Conservation (phyloP, 1,140 invertebrate genomes). For the Probaryconus sp. region DNA sequence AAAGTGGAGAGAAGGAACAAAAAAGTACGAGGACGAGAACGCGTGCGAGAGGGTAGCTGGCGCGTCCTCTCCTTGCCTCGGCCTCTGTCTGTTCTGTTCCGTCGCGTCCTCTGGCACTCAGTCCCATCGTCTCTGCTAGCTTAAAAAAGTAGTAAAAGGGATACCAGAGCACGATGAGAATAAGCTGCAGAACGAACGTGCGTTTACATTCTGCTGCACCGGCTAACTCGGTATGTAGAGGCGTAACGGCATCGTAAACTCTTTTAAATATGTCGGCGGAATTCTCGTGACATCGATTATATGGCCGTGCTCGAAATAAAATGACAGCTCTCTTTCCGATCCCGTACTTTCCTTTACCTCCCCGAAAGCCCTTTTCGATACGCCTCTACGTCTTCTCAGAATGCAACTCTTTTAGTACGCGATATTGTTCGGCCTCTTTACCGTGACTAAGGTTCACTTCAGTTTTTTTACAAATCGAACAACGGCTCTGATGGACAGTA, state of each 20-base stretch:
- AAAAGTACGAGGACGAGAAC: slow-evolving; percentile 53
- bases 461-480: too few species aligned
- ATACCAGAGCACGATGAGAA: slow-evolving; percentile 53
- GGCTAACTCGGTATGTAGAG: slow-evolving; percentile 40
- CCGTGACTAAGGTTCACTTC: slow-evolving; percentile 29
- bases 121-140: slow-evolving; percentile 54
- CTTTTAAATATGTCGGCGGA: slow-evolving; percentile 68
- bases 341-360: slow-evolving; percentile 46
- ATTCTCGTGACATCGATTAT: slow-evolving; percentile 65
- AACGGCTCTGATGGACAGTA: too few species aligned
- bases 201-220: slow-evolving; percentile 45
- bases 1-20: slow-evolving; percentile 49
- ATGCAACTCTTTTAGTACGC: slow-evolving; percentile 15
- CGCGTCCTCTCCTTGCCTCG: slow-evolving; percentile 8
- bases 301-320: slow-evolving; percentile 64
- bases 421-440: slow-evolving; percentile 26
- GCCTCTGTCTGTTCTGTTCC: slow-evolving; percentile 23
- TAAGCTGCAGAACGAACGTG: slow-evolving; percentile 59
- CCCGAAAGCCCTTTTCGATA: slow-evolving; percentile 42
- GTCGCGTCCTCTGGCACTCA: slow-evolving; percentile 46
- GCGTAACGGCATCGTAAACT: slow-evolving; percentile 65
- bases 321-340: slow-evolving; percentile 59
- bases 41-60: slow-evolving; percentile 47
- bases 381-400: slow-evolving; percentile 42
- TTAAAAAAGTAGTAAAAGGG: slow-evolving; percentile 67